These are phyloP conservation scores for Dendroctonus valens DNA, from an alignment of 1,140 invertebrate genomes.

Conservation along the genomic window DNA sequence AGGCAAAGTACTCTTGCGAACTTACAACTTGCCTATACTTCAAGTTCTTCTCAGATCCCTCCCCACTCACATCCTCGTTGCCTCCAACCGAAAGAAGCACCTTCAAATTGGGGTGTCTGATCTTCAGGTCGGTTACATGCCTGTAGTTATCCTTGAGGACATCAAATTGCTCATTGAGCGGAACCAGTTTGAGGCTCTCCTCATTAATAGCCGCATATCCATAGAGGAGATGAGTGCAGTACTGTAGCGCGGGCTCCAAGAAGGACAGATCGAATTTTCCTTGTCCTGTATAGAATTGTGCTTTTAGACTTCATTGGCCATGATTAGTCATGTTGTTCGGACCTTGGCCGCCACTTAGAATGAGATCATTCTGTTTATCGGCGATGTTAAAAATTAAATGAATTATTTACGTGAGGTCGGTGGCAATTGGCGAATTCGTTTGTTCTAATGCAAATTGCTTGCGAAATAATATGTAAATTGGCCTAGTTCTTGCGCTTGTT, in stretches of 20 bases:
- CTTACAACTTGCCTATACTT: conserved; percentile 65
- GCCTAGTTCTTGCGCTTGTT: no score
- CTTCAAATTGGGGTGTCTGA: conserved; percentile 67
- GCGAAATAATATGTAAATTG: conserved; percentile 1
- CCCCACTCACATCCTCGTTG: conserved; percentile 54
- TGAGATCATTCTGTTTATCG: neutral
- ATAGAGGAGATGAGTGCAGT: conserved; percentile 84
- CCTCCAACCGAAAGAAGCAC: conserved; percentile 76
- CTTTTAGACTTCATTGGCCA: no score
- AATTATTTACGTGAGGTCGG: conserved; percentile 3
- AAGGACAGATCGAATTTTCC: conserved; percentile 75
- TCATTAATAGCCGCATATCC: conserved; percentile 81
- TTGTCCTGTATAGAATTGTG: conserved; percentile 57
- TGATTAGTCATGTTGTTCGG: neutral
- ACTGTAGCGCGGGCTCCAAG: conserved; percentile 67
- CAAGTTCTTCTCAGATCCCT: conserved; percentile 58
- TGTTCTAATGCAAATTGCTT: neutral
- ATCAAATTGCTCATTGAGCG: conserved; percentile 70
- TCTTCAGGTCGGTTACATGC: conserved; percentile 67
- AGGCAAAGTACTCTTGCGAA: neutral
- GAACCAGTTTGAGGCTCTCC: conserved; percentile 66
- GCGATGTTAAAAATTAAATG: neutral
- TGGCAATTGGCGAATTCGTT: conserved; percentile 4
- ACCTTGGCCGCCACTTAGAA: neutral
- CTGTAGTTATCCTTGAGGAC: conserved; percentile 70